Conservation (phyloP, 2,113 vertebrate species). For the Arvicanthis niloticus region DNA sequence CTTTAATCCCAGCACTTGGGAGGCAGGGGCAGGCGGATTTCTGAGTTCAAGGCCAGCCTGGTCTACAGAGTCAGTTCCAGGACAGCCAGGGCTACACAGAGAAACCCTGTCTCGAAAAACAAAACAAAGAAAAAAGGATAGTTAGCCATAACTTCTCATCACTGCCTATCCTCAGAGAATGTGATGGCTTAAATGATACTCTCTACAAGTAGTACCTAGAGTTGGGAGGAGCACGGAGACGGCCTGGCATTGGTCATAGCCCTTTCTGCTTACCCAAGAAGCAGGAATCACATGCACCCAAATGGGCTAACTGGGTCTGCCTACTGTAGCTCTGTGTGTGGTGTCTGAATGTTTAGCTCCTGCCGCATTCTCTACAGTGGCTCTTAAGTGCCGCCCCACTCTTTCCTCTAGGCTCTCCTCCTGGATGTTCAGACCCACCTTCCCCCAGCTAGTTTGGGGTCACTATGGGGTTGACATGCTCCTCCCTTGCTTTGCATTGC, state of each 20-base stretch:
- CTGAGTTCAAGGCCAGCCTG: too few species aligned
- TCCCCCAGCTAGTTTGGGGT: neutral
- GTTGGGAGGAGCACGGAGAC: neutral
- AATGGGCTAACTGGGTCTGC: neutral
- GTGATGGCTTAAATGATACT: neutral
- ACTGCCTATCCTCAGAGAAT: neutral
- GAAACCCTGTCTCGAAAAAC: too few species aligned
- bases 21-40: too few species aligned
- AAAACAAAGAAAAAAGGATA: too few species aligned
- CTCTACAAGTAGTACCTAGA: neutral
- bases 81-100: too few species aligned
- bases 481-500: neutral
- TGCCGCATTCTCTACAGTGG: fast-evolving
- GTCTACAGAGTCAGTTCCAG: too few species aligned
- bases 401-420: neutral
- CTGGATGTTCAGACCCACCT: neutral
- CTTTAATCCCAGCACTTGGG: too few species aligned
- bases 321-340: neutral
- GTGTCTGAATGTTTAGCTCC: neutral
- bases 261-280: neutral
- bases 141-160: neutral
- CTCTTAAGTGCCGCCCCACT: neutral
- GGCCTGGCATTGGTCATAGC: neutral
- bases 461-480: neutral
- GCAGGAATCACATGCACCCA: neutral